phyloP scores from a whole-genome alignment of 35 echinoderm and acorn worm genomes.

The Apostichopus californicus region DNA sequence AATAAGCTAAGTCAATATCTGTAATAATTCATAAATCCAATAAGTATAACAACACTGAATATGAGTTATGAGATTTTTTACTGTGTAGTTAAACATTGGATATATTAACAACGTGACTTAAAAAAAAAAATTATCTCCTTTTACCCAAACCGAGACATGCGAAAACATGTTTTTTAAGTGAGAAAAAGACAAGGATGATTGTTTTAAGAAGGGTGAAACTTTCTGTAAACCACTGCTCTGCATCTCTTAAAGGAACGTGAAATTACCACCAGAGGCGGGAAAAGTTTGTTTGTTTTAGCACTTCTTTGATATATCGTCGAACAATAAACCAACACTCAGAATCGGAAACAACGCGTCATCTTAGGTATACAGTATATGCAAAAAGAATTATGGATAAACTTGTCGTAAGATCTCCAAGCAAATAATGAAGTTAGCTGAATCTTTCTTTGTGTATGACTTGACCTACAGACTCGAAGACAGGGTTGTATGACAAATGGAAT shows the following conservation, averaged over 20 bases:
- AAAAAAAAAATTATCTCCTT: no score
- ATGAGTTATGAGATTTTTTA: not conserved
- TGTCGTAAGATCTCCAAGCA: not conserved
- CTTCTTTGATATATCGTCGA: conserved; percentile 40
- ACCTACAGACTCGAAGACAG: not conserved
- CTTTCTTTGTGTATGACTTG: not conserved
- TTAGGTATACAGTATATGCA: not conserved
- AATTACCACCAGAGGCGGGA: not conserved
- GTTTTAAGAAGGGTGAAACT: not conserved
- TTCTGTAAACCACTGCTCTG: not conserved
- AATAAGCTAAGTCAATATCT: not conserved
- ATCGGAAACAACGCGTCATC: conserved; percentile 45
- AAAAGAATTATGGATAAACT: not conserved
- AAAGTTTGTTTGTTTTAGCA: conserved; percentile 30
- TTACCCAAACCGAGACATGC: no score
- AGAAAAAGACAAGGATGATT: not conserved
- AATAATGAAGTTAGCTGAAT: conserved; percentile 11
- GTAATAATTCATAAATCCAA: not conserved
- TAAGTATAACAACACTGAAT: not conserved
- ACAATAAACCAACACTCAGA: conserved; percentile 8
- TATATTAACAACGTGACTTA: no score
- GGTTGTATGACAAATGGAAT: not conserved
- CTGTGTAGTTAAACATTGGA: not conserved
- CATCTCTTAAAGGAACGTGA: not conserved
- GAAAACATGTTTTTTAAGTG: no score